Conservation (phyloP, 2,797 vertebrate species). For the Crenichthys baileyi region DNA sequence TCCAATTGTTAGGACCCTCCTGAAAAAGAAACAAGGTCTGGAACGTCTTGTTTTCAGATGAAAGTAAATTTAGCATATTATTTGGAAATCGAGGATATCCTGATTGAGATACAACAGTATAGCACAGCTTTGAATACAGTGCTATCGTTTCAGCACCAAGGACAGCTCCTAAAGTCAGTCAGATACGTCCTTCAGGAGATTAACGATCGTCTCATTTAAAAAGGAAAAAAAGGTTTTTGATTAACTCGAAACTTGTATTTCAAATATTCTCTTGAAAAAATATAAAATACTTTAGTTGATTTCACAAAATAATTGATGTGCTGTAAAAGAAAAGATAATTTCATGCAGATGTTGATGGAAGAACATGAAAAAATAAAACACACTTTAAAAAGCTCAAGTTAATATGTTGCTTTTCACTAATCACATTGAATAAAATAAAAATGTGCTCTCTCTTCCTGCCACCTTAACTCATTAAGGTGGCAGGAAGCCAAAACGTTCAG, state of each 20-base stretch:
- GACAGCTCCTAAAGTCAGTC: constrained; percentile 31
- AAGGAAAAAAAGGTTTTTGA: background rate
- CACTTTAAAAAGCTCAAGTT: background rate
- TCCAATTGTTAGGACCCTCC: background rate
- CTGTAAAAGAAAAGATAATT: background rate
- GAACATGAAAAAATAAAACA: background rate
- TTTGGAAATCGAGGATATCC: background rate
- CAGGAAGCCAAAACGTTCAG: background rate
- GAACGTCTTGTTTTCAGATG: background rate
- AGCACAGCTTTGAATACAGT: background rate
- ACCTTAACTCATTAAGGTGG: background rate
- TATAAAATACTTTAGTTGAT: too few relatives aligned
- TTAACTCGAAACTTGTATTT: too few relatives aligned
- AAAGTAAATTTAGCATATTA: background rate
- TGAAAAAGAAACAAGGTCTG: background rate
- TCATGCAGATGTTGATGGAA: too few relatives aligned
- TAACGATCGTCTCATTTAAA: background rate
- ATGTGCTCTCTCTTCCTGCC: background rate
- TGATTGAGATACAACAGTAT: background rate
- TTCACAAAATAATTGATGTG: background rate
- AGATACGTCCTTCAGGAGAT: background rate
- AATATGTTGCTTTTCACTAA: background rate
- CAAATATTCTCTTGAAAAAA: too few relatives aligned
- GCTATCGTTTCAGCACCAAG: constrained; percentile 39
- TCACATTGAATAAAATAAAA: background rate